Evolutionary conservation across 2,113 vertebrate genomes (phyloP), one percentile per base, ranked within the genome.

Genomic region (Colaptes auratus): DNA sequence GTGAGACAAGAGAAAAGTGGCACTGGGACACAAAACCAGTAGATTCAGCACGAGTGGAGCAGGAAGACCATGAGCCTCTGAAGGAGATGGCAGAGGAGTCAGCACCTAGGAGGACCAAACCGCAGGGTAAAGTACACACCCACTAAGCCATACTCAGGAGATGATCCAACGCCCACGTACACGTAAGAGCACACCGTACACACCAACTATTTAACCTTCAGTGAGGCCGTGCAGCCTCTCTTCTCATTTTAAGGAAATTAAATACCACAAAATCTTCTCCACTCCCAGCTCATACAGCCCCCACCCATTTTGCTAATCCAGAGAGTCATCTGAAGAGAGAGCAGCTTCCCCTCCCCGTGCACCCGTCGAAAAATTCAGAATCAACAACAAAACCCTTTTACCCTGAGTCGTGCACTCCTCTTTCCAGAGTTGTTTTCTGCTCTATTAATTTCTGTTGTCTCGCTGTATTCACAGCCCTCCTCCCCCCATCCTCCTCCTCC

Each of bases 381-480:
- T 74, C 36, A 75, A 90, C 86, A 66, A 80, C 16, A 86, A 82
- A 91, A 76, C 59, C 64, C 76, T 96, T 94, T 96, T 93, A 96
- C 75, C 85, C 93, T 23, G 73, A 92, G 90, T 88, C 17, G 5
- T 64, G 80, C 81, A 27, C 81, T 93, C 61, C 27, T 80, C 82
- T 86, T 89, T 74, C 93, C 92, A 55, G 67, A 89, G 71, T 93
- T 86, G 86, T 93, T 70, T 96, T 92, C 73, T 88, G 96, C 92
- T 96, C 94, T 66, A 86, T 93, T 92, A 95, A 96, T 92, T 93
- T 89, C 95, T 89, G 85, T 96, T 90, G 88, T 95, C 91, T 88
- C n/a, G 28, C 69, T 72, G 67, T 64, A 86, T 66, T 90, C 39
- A 19, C 31, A 88, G 82, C 42, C 60, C 81, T 90, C 95, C 80